These are phyloP conservation scores for Pelodiscus sinensis DNA, from an alignment of 2,113 vertebrate genomes.

Conservation along the genomic window DNA sequence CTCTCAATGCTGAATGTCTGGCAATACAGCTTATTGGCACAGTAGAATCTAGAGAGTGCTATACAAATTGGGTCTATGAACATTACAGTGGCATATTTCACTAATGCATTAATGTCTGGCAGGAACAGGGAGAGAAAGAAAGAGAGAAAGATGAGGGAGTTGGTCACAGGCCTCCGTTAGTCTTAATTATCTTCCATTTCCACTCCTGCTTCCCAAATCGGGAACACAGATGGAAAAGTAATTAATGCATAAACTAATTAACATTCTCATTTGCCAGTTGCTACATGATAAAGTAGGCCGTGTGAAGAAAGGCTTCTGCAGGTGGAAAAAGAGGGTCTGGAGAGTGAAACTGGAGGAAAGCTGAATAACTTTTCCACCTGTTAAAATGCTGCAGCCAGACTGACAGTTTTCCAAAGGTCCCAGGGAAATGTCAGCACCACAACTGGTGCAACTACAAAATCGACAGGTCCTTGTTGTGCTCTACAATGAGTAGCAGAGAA, in stretches of 20 bases:
- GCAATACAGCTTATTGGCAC: not conserved
- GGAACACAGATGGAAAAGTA: constrained; percentile 73
- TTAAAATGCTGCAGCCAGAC: not conserved
- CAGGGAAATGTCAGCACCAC: not conserved
- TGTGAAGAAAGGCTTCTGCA: constrained; percentile 25
- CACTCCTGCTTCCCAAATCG: constrained; percentile 14
- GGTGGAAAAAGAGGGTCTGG: constrained; percentile 2
- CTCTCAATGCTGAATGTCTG: not conserved
- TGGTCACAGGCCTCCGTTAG: not conserved
- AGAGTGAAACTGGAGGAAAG: not conserved
- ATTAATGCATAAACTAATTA: constrained; percentile 71
- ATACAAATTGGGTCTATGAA: not conserved
- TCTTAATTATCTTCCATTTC: constrained; percentile 52
- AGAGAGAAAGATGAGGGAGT: not conserved
- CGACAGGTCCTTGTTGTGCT: not conserved
- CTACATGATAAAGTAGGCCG: constrained; percentile 56
- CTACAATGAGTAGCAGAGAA: not conserved
- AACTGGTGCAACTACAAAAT: not conserved
- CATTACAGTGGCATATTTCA: constrained; percentile 6
- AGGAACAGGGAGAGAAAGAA: not conserved
- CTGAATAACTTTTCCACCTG: not conserved
- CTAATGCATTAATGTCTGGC: not conserved
- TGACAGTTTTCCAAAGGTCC: not conserved
- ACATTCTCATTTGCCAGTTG: constrained; percentile 58
- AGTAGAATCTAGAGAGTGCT: not conserved